Evolutionary conservation across 2,113 vertebrate genomes (phyloP).

Genomic region (Scortum barcoo): DNA sequence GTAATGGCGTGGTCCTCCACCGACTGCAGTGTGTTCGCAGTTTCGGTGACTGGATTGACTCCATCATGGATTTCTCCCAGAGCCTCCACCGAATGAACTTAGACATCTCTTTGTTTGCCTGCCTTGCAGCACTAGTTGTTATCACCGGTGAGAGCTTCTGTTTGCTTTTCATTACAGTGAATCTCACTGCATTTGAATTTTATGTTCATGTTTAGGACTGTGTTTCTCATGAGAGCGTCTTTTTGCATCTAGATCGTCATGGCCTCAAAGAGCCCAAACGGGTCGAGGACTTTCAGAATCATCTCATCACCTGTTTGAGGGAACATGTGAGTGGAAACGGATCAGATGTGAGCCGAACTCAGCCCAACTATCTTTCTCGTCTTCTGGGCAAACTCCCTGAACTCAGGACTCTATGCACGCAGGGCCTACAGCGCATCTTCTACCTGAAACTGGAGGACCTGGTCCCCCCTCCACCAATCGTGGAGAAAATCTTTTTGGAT

Average conservation of each 20-base stretch:
- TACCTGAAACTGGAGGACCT: slow-evolving; percentile 96
- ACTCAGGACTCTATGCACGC: slow-evolving; percentile 93
- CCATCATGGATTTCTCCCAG: slow-evolving; percentile 92
- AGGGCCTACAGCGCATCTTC: slow-evolving; percentile 95
- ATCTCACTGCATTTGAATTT: background rate
- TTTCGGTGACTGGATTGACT: slow-evolving; percentile 94
- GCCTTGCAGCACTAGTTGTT: slow-evolving; percentile 92
- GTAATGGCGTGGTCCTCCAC: slow-evolving; percentile 92
- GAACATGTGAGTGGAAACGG: slow-evolving; percentile 86
- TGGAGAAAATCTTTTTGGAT: slow-evolving; percentile 97
- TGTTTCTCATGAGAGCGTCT: slow-evolving; percentile 44
- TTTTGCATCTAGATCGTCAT: slow-evolving; percentile 87
- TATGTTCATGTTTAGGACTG: background rate
- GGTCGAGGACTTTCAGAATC: slow-evolving; percentile 94
- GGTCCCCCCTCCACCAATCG: slow-evolving; percentile 92
- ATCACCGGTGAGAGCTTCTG: slow-evolving; percentile 87
- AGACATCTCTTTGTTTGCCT: slow-evolving; percentile 91
- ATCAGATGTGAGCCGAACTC: slow-evolving; percentile 80
- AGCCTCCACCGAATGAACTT: slow-evolving; percentile 91
- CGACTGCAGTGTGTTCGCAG: slow-evolving; percentile 90
- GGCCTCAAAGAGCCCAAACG: slow-evolving; percentile 92
- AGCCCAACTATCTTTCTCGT: slow-evolving; percentile 90
- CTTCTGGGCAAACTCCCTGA: slow-evolving; percentile 93
- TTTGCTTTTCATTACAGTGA: slow-evolving; percentile 1
- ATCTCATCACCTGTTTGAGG: slow-evolving; percentile 91